phyloP scores from a whole-genome alignment of 2,888 invertebrate species.

The Leptopilina myrica region DNA sequence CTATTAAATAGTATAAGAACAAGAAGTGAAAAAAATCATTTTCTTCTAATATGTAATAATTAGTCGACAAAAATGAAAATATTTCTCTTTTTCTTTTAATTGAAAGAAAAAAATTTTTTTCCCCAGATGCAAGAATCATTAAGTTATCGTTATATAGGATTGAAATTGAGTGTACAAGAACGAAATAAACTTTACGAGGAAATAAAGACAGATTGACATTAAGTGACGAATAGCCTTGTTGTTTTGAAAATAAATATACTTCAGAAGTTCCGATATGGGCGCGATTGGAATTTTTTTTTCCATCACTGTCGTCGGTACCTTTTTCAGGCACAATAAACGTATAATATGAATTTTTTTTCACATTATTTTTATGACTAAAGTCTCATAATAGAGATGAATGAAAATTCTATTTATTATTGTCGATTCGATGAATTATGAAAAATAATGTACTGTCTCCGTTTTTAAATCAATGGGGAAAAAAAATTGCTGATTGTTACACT shows the following conservation, averaged over 20 bases:
- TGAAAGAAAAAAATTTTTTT: neutral
- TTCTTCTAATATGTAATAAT: neutral
- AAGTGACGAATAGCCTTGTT: conserved; percentile 3
- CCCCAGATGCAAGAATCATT: neutral
- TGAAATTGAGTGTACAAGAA: neutral
- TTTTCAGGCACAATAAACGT: conserved; percentile 16
- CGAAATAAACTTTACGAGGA: conserved; percentile 18
- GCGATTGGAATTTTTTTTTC: neutral
- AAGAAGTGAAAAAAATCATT: too few relatives aligned
- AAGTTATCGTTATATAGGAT: neutral
- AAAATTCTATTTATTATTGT: neutral
- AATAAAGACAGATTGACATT: conserved; percentile 33
- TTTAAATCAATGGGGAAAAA: too few relatives aligned
- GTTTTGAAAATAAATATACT: neutral
- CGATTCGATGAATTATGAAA: neutral
- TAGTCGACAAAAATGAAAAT: neutral
- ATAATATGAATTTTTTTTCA: neutral
- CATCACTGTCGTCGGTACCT: neutral
- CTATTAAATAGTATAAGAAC: too few relatives aligned
- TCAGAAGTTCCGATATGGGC: conserved; percentile 6
- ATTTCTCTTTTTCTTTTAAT: too few relatives aligned
- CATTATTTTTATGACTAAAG: conserved; percentile 20
- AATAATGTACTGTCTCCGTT: too few relatives aligned
- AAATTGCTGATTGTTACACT: too few relatives aligned
- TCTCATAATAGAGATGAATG: neutral